Evolutionary conservation across 1,140 invertebrate species (phyloP).

Genomic region (Pissodes strobi): DNA sequence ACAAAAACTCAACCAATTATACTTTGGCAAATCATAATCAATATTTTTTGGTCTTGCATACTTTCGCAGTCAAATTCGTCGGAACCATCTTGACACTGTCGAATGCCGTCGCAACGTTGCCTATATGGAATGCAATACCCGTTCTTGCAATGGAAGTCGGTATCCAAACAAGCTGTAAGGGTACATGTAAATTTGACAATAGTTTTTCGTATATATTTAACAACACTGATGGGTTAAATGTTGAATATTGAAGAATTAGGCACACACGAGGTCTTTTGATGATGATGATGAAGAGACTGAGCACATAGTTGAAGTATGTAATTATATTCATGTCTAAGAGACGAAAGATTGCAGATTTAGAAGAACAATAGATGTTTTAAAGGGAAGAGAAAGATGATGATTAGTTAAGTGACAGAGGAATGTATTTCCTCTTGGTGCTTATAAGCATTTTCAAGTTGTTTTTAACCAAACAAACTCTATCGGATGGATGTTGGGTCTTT

Average conservation of each 20-base stretch:
- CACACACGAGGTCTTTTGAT: conserved; percentile 6
- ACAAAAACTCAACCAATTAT: not conserved
- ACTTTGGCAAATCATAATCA: not conserved
- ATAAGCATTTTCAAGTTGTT: too few relatives aligned
- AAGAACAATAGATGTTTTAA: not conserved
- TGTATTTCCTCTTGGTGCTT: not conserved
- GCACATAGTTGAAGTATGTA: too few relatives aligned
- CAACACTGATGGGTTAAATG: conserved; percentile 32
- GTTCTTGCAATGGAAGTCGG: conserved; percentile 63
- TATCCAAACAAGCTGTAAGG: conserved; percentile 63
- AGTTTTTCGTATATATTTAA: not conserved
- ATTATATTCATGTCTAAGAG: too few relatives aligned
- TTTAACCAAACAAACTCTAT: too few relatives aligned
- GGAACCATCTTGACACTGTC: conserved; percentile 73
- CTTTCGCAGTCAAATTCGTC: conserved; percentile 64
- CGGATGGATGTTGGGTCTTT: too few relatives aligned
- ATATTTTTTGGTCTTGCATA: conserved; percentile 22
- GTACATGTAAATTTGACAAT: conserved; percentile 20
- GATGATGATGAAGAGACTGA: not conserved
- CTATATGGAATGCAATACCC: conserved; percentile 71
- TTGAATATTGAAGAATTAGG: conserved; percentile 26
- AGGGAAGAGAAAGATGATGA: not conserved
- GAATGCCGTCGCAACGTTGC: conserved; percentile 74
- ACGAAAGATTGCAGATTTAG: too few relatives aligned
- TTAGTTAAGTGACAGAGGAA: too few relatives aligned